phyloP scores from a whole-genome alignment of 2,113 vertebrate species.

The Nycticebus coucang region DNA sequence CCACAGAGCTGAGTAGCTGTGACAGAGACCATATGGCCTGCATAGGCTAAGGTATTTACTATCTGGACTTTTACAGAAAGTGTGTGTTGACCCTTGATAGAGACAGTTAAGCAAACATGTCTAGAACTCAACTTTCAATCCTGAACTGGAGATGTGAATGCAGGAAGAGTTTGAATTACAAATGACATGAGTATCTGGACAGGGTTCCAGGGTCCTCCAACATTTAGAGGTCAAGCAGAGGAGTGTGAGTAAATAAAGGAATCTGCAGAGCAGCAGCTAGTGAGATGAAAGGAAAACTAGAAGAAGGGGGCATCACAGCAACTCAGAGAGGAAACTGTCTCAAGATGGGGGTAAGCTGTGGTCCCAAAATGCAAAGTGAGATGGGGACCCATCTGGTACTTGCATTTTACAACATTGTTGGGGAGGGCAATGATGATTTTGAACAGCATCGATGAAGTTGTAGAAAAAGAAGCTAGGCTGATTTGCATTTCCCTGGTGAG shows the following conservation, averaged over 20 bases:
- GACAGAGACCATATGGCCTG: not conserved
- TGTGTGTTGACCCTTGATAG: not conserved
- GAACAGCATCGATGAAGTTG: not conserved
- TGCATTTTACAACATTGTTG: not conserved
- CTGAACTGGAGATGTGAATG: not conserved
- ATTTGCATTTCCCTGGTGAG: not conserved
- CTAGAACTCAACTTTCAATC: not conserved
- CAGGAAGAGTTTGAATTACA: not conserved
- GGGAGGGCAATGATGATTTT: not conserved
- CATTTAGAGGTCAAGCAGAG: not conserved
- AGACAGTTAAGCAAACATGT: not conserved
- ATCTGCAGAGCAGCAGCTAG: not conserved
- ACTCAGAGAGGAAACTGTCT: not conserved
- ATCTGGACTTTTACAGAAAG: not conserved
- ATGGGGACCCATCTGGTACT: fast-evolving
- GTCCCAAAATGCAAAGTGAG: not conserved
- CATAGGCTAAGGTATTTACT: not conserved
- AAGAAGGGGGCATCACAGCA: not conserved
- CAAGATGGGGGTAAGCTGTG: not conserved
- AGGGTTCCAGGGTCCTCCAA: not conserved
- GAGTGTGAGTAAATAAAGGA: not conserved
- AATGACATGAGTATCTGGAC: not conserved
- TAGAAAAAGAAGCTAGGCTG: not conserved
- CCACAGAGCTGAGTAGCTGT: not conserved
- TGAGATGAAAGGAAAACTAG: not conserved